Evolutionary conservation across 2,888 invertebrate species (phyloP).

Genomic region (Parelbella ahira): DNA sequence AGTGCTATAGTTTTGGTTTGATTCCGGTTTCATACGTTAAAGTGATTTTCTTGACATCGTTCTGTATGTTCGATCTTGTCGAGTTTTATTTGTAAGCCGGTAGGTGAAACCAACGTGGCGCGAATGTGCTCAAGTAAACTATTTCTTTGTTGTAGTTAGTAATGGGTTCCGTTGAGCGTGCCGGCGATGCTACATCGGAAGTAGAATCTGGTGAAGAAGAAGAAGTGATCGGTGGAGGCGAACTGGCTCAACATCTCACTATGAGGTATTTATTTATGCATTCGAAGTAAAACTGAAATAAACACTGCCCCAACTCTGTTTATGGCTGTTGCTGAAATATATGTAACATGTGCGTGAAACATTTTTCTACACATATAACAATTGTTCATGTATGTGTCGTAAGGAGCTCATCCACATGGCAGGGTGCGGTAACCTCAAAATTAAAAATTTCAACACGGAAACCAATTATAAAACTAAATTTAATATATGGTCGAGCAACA

Average conservation of each 20-base stretch:
- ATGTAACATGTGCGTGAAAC: constrained; percentile 3
- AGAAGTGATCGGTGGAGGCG: constrained; percentile 78
- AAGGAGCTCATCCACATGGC: constrained; percentile 12
- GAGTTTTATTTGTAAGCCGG: constrained; percentile 27
- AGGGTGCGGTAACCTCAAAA: constrained; percentile 17
- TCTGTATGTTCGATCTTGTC: constrained; percentile 16
- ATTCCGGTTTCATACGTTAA: constrained; percentile 13
- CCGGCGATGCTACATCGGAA: constrained; percentile 83
- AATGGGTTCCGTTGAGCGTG: constrained; percentile 85
- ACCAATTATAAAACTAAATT: no score
- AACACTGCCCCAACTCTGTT: neutral
- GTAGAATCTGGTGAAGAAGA: constrained; percentile 85
- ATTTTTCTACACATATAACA: neutral
- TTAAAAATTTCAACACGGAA: no score
- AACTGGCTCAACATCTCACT: constrained; percentile 65
- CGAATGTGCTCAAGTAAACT: constrained; percentile 38
- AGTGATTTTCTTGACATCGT: constrained; percentile 27
- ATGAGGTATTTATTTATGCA: constrained; percentile 52
- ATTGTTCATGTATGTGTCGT: neutral
- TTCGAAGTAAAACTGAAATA: neutral
- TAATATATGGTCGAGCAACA: no score
- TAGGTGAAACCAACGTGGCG: constrained; percentile 63
- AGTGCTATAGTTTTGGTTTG: constrained; percentile 16
- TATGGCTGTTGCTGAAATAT: constrained; percentile 1
- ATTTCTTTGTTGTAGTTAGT: constrained; percentile 53